A percentile compares a stretch with the other conserved stretches of the same genome.
phyloP scores from a whole-genome alignment of 2,113 vertebrate genomes.

The Leucoraja erinaceus region DNA sequence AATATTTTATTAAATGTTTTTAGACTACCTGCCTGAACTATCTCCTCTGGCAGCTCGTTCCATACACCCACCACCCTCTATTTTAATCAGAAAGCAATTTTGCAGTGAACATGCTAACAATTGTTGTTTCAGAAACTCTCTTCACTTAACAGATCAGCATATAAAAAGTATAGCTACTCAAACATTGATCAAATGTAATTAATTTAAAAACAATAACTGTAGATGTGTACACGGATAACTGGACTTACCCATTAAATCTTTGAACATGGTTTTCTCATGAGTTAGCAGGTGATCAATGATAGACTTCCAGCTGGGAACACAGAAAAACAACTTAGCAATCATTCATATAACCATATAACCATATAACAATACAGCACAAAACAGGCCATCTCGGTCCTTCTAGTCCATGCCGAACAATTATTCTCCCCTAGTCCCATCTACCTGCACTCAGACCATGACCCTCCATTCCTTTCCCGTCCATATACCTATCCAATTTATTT shows the following conservation, averaged over 20 bases:
- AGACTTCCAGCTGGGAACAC: slow-evolving; percentile 77
- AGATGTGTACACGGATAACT: neutral
- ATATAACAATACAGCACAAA: too few species aligned
- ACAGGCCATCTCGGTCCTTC: too few species aligned
- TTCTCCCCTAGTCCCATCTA: too few species aligned
- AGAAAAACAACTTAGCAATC: neutral
- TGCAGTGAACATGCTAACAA: neutral
- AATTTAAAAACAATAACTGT: neutral
- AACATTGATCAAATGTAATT: neutral
- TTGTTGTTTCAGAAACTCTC: neutral
- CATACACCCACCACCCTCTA: too few species aligned
- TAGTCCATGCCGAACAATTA: too few species aligned
- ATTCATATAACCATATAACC: too few species aligned
- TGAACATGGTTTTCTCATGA: slow-evolving; percentile 97
- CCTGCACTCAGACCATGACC: too few species aligned
- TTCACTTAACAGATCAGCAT: neutral
- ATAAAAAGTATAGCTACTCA: neutral
- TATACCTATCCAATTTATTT: too few species aligned
- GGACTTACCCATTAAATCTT: slow-evolving; percentile 94
- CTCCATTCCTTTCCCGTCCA: too few species aligned
- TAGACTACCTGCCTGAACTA: too few species aligned
- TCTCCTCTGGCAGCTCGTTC: too few species aligned
- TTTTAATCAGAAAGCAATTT: neutral
- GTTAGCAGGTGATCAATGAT: slow-evolving; percentile 92
- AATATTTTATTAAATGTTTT: too few species aligned